Base-by-base conservation (phyloP, 2,113 vertebrate genomes). In the Bujurquina vittata region DNA sequence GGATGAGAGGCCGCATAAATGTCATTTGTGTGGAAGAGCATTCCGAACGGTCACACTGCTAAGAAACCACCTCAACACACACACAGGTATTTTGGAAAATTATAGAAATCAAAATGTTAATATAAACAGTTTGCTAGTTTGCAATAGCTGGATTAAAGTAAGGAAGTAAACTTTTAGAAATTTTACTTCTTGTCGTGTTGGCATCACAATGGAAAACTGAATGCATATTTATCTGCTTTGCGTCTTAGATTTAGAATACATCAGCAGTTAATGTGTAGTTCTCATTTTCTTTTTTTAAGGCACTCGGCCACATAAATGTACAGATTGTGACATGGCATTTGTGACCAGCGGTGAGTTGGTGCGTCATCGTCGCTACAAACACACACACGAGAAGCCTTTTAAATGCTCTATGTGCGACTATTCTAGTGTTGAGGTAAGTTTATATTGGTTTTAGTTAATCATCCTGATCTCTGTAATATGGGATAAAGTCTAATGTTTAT, bases 361-460 rank as follows among this genome's bases (percentile, higher is more conserved):
- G 87, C 96, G 98, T 79, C 98, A 99, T 94, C 97, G 98, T 81
- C 98, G 98, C 88, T 99, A 99, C 92, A 99, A 99, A 95, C 98
- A 99, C 79, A 99, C 98, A 63, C 98, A 99, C 3, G 98, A 99
- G 96, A 99, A 99, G 91, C 98, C 98, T 52, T 99, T 99, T 95
- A 99, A 99, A 82, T 99, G 98, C 95, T 99, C 98, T 3, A 99
- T 99, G 98, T 99, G 98, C 43, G 98, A 99, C 88, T 99, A 99
- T 49, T 97, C 96, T 87, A 99, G 98, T 54, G 98, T 99, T 94
- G 98, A 99, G 97, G 98, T 97, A 88, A 75, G 87, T 83, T 43
- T n/a, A 22, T 46, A 26, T 43, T 37, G 26, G 3, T 22, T 77
- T n/a, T n/a, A n/a, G 6, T 23, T 57, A 0, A 29, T 1, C 1